These are phyloP conservation scores for Drosophila serrata DNA, from an alignment of 1,140 invertebrate genomes.

Conservation along the genomic window DNA sequence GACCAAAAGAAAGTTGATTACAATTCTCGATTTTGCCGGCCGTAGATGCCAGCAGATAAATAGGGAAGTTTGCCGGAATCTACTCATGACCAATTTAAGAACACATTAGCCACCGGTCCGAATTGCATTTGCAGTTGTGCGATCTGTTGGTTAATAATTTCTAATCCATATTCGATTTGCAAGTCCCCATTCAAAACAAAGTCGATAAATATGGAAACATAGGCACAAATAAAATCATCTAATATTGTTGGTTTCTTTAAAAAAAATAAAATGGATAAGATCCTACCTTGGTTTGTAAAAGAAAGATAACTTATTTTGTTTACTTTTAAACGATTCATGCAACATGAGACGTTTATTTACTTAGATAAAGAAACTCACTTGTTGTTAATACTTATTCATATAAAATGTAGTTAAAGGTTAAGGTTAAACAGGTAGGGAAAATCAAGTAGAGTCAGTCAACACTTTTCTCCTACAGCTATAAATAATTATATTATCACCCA, in stretches of 20 bases:
- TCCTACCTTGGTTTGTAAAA: neutral
- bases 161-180: conserved; percentile 11
- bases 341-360: too few relatives aligned
- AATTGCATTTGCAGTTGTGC: conserved; percentile 24
- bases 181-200: conserved; percentile 15
- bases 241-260: too few relatives aligned
- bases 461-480: too few relatives aligned
- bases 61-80: conserved; percentile 35
- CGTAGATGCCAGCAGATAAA: conserved; percentile 40
- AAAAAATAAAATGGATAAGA: neutral
- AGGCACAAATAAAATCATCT: neutral
- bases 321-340: too few relatives aligned
- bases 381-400: too few relatives aligned
- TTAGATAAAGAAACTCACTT: too few relatives aligned
- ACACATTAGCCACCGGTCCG: conserved; percentile 37
- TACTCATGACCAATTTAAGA: conserved; percentile 51
- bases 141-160: conserved; percentile 10
- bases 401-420: too few relatives aligned
- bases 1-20: conserved; percentile 52
- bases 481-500: too few relatives aligned
- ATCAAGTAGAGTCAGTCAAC: too few relatives aligned
- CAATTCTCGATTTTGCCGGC: conserved; percentile 19
- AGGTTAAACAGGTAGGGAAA: too few relatives aligned
- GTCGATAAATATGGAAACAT: conserved; percentile 11
- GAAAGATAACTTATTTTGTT: neutral